These are phyloP conservation scores for Sialis fuliginosa DNA, from an alignment of 2,888 invertebrate species.

Conservation along the genomic window DNA sequence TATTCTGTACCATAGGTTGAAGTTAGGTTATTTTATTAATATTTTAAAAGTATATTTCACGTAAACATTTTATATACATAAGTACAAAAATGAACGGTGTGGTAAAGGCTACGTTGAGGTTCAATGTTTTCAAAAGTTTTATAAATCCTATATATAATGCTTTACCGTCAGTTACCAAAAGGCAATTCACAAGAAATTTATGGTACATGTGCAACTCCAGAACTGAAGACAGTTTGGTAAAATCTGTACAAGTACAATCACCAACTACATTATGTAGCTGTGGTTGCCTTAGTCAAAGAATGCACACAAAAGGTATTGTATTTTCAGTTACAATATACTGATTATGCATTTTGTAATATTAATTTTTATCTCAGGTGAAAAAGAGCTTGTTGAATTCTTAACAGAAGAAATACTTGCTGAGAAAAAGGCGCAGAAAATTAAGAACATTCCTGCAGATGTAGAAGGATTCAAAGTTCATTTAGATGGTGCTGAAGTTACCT, in stretches of 20 bases:
- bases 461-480: slow-evolving; percentile 67
- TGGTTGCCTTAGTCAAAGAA: slow-evolving; percentile 41
- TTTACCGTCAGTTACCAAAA: slow-evolving; percentile 25
- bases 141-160: slow-evolving; percentile 19
- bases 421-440: slow-evolving; percentile 61
- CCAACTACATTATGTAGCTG: slow-evolving; percentile 48
- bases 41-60: too few relatives aligned
- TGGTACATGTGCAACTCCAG: slow-evolving; percentile 49
- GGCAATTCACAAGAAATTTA: slow-evolving; percentile 48
- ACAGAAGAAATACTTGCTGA: slow-evolving; percentile 88
- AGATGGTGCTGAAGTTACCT: slow-evolving; percentile 69
- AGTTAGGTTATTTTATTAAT: too few relatives aligned
- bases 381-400: slow-evolving; percentile 77
- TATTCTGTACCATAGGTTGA: too few relatives aligned
- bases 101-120: slow-evolving; percentile 39
- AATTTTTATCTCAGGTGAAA: slow-evolving; percentile 42
- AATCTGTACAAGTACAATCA: slow-evolving; percentile 25
- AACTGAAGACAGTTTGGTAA: slow-evolving; percentile 15
- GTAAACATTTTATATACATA: too few relatives aligned
- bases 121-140: slow-evolving; percentile 16
- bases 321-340: too few relatives aligned
- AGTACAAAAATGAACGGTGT: slow-evolving; percentile 46
- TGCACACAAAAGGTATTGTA: slow-evolving; percentile 51
- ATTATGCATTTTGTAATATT: not conserved
- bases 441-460: slow-evolving; percentile 54